A percentile compares a stretch with the other conserved stretches of the same genome.
Evolutionary conservation across 2,888 invertebrate species (phyloP).

Genomic region (Auanema freiburgensis): DNA sequence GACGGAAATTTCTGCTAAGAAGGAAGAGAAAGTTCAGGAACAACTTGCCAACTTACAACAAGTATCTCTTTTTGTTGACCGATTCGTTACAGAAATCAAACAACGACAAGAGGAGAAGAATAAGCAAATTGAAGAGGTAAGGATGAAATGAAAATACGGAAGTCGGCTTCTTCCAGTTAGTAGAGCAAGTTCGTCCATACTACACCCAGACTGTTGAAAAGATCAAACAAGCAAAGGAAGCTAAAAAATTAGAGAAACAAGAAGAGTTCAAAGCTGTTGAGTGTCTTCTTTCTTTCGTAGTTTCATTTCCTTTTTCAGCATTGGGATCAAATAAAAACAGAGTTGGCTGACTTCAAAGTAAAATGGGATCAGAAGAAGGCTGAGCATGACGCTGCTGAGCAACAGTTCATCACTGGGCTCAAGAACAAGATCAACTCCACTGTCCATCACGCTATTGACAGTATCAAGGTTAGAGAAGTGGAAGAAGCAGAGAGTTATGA

Average conservation of each 20-base stretch:
- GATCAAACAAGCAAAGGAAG: background rate
- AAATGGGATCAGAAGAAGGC: constrained; percentile 5
- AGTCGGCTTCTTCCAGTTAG: too few species aligned
- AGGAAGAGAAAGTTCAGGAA: constrained; percentile 1
- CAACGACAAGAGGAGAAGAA: background rate
- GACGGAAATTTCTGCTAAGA: background rate
- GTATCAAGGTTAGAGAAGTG: too few species aligned
- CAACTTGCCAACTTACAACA: background rate
- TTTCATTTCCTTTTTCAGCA: background rate
- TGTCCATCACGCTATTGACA: too few species aligned
- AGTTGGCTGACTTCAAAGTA: background rate
- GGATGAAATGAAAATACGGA: background rate
- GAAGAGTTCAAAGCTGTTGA: background rate
- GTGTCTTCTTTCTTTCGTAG: background rate
- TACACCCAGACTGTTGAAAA: too few species aligned
- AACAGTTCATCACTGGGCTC: background rate
- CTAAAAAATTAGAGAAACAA: constrained; percentile 8
- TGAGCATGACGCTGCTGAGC: constrained; percentile 7
- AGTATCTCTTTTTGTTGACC: background rate
- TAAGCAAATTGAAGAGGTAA: constrained; percentile 8
- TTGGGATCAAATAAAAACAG: constrained; percentile 12
- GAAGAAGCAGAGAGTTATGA: too few species aligned
- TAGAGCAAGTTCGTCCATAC: too few species aligned
- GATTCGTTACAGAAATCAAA: background rate
- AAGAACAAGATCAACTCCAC: too few species aligned